These are phyloP conservation scores for Drosophila auraria DNA, from an alignment of 1,140 invertebrate genomes.

Conservation along the genomic window DNA sequence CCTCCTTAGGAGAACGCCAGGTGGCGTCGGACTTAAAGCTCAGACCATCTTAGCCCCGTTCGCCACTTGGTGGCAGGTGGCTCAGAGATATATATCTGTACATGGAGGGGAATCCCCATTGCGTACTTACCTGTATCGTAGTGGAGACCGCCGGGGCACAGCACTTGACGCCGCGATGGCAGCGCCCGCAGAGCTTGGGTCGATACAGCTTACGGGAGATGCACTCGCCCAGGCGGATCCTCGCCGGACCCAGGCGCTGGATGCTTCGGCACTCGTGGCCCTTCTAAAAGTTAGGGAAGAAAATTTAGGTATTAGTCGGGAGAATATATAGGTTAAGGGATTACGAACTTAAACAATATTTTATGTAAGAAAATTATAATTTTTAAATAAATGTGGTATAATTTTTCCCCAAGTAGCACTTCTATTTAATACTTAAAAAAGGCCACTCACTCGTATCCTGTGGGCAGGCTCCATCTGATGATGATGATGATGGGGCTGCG, in stretches of 20 bases:
- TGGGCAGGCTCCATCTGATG: slow-evolving; percentile 59
- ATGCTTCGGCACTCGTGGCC: slow-evolving; percentile 89
- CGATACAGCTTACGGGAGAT: slow-evolving; percentile 87
- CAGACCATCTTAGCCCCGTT: slow-evolving; percentile 35
- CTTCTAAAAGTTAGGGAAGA: slow-evolving; percentile 85
- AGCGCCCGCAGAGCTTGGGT: slow-evolving; percentile 88
- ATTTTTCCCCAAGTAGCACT: neutral
- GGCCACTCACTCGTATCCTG: slow-evolving; percentile 79
- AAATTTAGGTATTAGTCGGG: neutral
- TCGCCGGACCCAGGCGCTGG: slow-evolving; percentile 86
- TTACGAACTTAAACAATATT: neutral
- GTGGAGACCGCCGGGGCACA: slow-evolving; percentile 87
- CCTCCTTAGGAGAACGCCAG: slow-evolving; percentile 12
- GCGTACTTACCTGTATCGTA: slow-evolving; percentile 86
- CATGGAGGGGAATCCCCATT: neutral
- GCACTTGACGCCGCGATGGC: slow-evolving; percentile 85
- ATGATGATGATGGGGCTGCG: slow-evolving; percentile 54
- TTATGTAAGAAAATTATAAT: neutral
- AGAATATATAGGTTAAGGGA: no score
- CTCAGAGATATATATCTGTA: neutral
- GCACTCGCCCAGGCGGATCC: slow-evolving; percentile 88
- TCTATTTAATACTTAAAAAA: neutral
- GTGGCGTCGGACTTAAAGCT: slow-evolving; percentile 10
- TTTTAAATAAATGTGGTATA: no score
- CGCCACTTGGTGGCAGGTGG: slow-evolving; percentile 1